Evolutionary conservation across 2,888 invertebrate species (phyloP), one percentile per base, ranked within the genome.

Genomic region (Eurytoma californica): DNA sequence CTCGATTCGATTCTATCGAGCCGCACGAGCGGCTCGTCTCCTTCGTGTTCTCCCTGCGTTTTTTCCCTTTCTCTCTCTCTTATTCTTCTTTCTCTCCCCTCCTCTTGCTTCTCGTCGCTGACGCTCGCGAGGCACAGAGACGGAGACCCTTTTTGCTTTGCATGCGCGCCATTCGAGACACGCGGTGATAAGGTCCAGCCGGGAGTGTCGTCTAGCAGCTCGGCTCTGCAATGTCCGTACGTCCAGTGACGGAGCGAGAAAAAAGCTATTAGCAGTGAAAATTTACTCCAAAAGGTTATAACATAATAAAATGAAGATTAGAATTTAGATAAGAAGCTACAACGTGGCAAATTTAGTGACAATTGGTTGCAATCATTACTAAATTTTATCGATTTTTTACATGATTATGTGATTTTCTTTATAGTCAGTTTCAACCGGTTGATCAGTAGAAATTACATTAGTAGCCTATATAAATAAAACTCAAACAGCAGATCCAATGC

Each of bases 1-100:
- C 66, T 24, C 66, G 66, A 66, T 66, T 66, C 66, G 66, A 66
- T 53, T 66, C 66, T 66, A 66, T 66, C 66, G 66, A 51, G 39
- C 63, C 39, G 63, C 63, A 63, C 63, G 63, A 63, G 39, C 28
- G 63, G 18, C n/a, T 63, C 63, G 18, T 67, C n/a, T 58, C 58
- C 18, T 58, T 58, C 58, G 58, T 18, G n/a, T 58, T 58, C 58
- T 4, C n/a, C 5, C 16, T 67, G n/a, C 51, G 66, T 4, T 18
- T 9, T 51, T 49, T 60, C n/a, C 58, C 47, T 70, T 47, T 20
- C 7, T 68, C 13, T 68, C 9, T 28, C 12, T 49, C n/a, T 63
- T 39, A 3, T 58, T 18, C 3, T 7, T 4, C 39, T 39, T 14
- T 53, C 14, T 3, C 53, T 13, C 7, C 14, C 3, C 12, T 4